Evolutionary conservation across 2,888 invertebrate species (phyloP), one percentile per base, ranked within the genome.

Genomic region (Ectemnius continuus): DNA sequence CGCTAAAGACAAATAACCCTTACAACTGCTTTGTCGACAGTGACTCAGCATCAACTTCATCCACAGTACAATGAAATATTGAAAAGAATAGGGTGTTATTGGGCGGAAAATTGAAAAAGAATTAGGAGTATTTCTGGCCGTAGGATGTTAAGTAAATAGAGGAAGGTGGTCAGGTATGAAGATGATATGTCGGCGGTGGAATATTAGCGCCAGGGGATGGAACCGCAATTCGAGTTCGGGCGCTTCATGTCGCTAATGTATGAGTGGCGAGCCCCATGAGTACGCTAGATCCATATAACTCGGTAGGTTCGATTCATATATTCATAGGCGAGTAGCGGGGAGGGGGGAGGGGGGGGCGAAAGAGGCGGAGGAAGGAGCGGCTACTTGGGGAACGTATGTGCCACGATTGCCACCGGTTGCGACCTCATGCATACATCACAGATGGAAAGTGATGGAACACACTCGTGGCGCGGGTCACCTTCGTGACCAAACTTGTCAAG

Each of bases 381-480:
- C 80, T 84, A 84, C 82, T 82, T 73, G 80, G 79, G 79, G 83
- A 84, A 84, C 79, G 84, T 84, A 84, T 85, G 85, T 78, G 80
- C 82, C 80, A 82, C 88, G 88, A 89, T 89, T 89, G 86, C 88
- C 79, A 83, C 86, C 88, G 88, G 87, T 82, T 88, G 85, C 84
- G 87, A 89, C 89, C 89, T 85, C 82, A 85, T 86, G 89, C 88
- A 90, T 90, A 90, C 87, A 90, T 90, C 90, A 90, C 83, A 75
- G 81, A 79, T 77, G 70, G 83, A 86, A 88, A 85, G 88, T 89
- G 90, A 90, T 89, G 89, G 89, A 90, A 85, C 87, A 87, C 82
- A 86, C 87, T 85, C 86, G 78, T 77, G 85, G 72, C 79, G 69
- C 72, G 85, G 87, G 87, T 88, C 88, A 88, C 88, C 87, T 86